Conservation (phyloP, 2,113 vertebrate species). For the Canis aureus region DNA sequence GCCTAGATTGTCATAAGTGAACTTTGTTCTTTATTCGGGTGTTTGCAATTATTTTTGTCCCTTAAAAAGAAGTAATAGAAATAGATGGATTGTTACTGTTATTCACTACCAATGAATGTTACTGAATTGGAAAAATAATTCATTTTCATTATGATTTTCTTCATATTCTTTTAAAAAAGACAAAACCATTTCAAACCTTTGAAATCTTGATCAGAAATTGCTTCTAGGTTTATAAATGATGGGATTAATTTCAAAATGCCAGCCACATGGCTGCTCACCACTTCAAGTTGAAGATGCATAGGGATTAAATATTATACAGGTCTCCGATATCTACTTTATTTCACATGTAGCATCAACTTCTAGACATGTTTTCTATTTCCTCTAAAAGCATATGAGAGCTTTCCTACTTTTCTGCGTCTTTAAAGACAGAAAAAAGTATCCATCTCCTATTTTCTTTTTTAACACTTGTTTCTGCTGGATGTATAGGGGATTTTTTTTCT, state of each 20-base stretch:
- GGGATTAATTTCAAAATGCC: conserved; percentile 27
- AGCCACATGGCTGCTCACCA: neutral
- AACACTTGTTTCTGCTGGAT: neutral
- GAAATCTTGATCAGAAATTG: neutral
- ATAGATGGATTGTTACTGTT: neutral
- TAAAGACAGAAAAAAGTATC: neutral
- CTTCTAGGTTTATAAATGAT: neutral
- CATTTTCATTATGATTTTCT: neutral
- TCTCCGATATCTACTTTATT: neutral
- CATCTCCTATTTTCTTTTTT: neutral
- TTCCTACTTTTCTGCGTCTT: neutral
- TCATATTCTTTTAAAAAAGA: neutral
- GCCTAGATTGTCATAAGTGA: neutral
- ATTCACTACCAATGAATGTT: neutral
- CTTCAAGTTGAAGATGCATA: neutral
- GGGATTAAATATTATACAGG: neutral
- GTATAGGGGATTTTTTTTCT: neutral
- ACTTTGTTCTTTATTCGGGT: neutral
- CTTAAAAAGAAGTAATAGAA: neutral
- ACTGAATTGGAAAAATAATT: neutral
- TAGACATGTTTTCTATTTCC: neutral
- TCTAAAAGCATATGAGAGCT: neutral
- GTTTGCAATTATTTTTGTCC: neutral
- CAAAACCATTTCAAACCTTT: neutral
- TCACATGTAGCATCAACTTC: neutral